Evolutionary conservation across 2,797 vertebrate genomes (phyloP).

Genomic region (Naso thynnoides): DNA sequence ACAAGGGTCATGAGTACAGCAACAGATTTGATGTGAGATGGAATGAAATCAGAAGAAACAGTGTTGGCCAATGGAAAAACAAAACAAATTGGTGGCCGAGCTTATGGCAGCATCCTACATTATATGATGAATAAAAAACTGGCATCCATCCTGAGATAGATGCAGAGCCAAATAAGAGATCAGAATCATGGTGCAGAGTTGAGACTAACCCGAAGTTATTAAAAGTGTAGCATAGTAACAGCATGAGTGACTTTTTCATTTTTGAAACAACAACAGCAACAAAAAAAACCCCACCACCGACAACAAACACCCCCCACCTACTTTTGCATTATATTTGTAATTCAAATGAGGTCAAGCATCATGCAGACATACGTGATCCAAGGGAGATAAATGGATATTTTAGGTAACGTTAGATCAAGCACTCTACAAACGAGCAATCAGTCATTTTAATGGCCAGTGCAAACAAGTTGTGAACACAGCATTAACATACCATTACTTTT

Average conservation of each 20-base stretch:
- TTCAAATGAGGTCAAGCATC: neutral
- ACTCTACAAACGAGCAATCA: neutral
- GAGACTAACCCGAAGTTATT: neutral
- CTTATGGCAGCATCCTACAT: neutral
- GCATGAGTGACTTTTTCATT: neutral
- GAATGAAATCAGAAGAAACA: neutral
- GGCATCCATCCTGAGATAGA: neutral
- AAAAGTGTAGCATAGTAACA: neutral
- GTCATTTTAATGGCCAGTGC: neutral
- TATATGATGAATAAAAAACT: neutral
- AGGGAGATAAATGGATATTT: neutral
- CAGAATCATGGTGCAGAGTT: neutral
- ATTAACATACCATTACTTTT: neutral
- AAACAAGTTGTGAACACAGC: neutral
- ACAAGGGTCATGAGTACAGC: neutral
- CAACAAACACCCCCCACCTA: too few relatives aligned
- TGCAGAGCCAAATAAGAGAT: neutral
- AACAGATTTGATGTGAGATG: neutral
- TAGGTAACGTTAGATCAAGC: neutral
- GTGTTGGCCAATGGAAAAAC: neutral
- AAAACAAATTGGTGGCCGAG: neutral
- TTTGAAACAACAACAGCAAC: too few relatives aligned
- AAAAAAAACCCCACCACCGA: too few relatives aligned
- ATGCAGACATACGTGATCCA: neutral
- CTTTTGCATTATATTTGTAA: neutral